Evolutionary conservation across 2,888 invertebrate species (phyloP), one percentile per base, ranked within the genome.

Genomic region (Cantharis lateralis): DNA sequence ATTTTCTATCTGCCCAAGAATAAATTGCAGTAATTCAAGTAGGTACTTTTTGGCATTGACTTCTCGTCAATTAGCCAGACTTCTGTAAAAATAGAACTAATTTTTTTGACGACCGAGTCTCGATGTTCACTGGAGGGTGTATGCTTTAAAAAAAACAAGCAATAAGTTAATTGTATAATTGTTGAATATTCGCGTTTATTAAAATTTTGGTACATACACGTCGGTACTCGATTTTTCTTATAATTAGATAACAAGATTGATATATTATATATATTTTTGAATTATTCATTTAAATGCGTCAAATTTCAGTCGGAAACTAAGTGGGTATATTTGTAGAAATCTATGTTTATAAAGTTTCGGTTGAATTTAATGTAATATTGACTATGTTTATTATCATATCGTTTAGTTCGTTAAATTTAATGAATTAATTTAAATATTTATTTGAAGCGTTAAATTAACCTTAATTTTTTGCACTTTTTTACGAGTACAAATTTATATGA

Each of bases 401-500:
- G 48, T 48, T 66, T 66, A 66, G 64, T 66, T 66, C 24, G 20
- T 66, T 66, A 66, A 66, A 20, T 66, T 11, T 66, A 66, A 66
- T 66, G 20, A 66, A 63, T 5, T 63, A 63, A 15, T 18, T 63
- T 63, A 63, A 63, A 66, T 66, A 20, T 66, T 66, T 20, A 66
- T 66, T 66, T 15, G 24, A 66, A 66, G 20, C 64, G 64, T 66
- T 66, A 66, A 66, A 66, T 66, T 66, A 66, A 66, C 18, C 64
- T 66, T 66, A 66, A 66, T 66, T 66, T 66, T 66, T 66, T 66
- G 24, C 64, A 66, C 64, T 66, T 66, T 28, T 48, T 48, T 48
- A 48, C n/a, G 48, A n/a, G 48, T n/a, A n/a, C 48, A n/a, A 48
- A 48, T 48, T 48, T 48, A 48, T 48, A 48, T 48, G 48, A 48